Evolutionary conservation across 2,797 vertebrate species (phyloP), one percentile per base, ranked within the genome.

Genomic region (Sebastes matsubarae): DNA sequence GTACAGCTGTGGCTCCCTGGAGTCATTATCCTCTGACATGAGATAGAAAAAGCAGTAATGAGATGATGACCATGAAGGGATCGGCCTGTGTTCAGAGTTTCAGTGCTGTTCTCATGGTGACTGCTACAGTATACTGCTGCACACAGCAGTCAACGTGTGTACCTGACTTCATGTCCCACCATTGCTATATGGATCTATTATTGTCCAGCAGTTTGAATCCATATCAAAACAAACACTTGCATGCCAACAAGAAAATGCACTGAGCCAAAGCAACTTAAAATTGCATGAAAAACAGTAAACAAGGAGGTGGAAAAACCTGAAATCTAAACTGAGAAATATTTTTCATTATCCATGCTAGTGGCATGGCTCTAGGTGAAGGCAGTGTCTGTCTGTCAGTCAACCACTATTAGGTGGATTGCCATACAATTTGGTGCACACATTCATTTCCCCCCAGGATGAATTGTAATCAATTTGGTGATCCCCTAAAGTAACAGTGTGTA

Each of bases 101-200:
- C 29, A 50, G 79, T 10, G 29, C 61, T 60, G 84, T 81, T 80
- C 58, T 73, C 55, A 72, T 75, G 20, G 52, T 27, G 72, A 87
- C 81, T 72, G 76, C 58, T 68, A 18, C 3, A 46, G 42, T 46
- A 25, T 27, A 66, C 10, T 70, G 59, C 55, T 14, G 24, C 63
- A 69, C 74, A 60, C 75, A 75, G 74, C 68, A 66, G 57, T 59
- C 18, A 63, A 27, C 2, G 1, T 36, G 20, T 22, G 57, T 36
- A 54, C 57, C 72, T 25, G 63, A 78, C 61, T 29, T 75, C 63
- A 22, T 77, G 67, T 86, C 42, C 29, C 13, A n/a, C 54, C 60
- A 34, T 54, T 73, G 68, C 71, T 60, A 38, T 22, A 61, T 22
- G 58, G 64, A 68, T 74, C 27, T 72, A 27, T 82, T 57, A 46